phyloP scores from a whole-genome alignment of 2,888 invertebrate species.

The Dasysyrphus tricinctus region DNA sequence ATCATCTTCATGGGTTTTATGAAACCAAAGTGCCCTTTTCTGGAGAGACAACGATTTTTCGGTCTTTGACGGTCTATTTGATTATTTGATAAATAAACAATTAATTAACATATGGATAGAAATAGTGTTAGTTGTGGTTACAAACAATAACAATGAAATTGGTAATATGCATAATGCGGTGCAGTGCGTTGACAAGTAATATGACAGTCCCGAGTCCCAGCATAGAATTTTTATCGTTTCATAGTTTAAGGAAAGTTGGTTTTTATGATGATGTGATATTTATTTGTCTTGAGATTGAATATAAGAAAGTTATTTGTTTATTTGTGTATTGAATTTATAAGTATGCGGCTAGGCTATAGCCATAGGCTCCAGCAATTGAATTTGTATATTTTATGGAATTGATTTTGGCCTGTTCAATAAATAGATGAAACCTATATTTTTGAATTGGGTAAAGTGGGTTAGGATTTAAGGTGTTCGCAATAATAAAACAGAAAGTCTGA shows the following conservation, averaged over 20 bases:
- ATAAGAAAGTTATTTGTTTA: slow-evolving; percentile 2
- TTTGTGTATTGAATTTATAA: too few species aligned
- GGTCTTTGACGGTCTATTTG: slow-evolving; percentile 30
- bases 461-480: not conserved
- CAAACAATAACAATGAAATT: slow-evolving; percentile 40
- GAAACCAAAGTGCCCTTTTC: slow-evolving; percentile 13
- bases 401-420: not conserved
- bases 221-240: not conserved
- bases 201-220: not conserved
- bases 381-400: not conserved
- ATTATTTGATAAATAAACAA: slow-evolving; percentile 64
- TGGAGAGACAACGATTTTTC: slow-evolving; percentile 27
- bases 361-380: not conserved
- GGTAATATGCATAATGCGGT: slow-evolving; percentile 3
- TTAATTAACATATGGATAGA: slow-evolving; percentile 58
- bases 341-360: not conserved
- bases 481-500: not conserved
- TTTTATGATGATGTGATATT: slow-evolving; percentile 4
- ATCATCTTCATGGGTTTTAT: slow-evolving; percentile 17
- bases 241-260: not conserved
- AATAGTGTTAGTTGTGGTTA: slow-evolving; percentile 4
- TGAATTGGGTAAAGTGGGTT: not conserved
- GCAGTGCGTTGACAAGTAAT: slow-evolving; percentile 5
- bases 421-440: not conserved
- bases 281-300: not conserved